Conservation (phyloP, 1,140 invertebrate species). For the Zaprionus africanus region DNA sequence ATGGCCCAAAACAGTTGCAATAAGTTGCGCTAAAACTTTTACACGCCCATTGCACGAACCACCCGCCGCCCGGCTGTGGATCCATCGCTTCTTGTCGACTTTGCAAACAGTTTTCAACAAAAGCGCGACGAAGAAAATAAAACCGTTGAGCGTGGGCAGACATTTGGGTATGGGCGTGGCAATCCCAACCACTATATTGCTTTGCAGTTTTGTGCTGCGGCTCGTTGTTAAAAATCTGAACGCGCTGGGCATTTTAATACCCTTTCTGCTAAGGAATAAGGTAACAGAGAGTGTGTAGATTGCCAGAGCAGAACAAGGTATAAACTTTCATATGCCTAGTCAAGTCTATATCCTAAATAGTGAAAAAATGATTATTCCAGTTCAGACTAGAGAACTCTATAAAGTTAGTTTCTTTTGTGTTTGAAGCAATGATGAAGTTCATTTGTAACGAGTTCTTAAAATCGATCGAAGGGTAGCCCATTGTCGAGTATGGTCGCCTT, state of each 20-base stretch:
- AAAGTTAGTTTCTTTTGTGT: too few species aligned
- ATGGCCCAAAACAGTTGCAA: slow-evolving; percentile 80
- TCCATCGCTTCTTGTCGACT: neutral
- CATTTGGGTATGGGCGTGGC: slow-evolving; percentile 39
- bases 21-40: slow-evolving; percentile 78
- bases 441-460: too few species aligned
- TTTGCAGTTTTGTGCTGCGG: slow-evolving; percentile 16
- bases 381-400: too few species aligned
- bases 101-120: slow-evolving; percentile 38
- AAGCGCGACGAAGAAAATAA: slow-evolving; percentile 59
- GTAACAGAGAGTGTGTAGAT: too few species aligned
- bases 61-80: neutral
- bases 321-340: neutral
- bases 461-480: neutral
- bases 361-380: too few species aligned
- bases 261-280: neutral
- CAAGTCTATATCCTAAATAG: neutral
- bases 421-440: too few species aligned
- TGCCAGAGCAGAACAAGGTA: neutral
- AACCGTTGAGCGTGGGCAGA: slow-evolving; percentile 51
- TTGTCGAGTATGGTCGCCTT: neutral
- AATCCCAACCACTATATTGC: slow-evolving; percentile 19
- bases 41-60: slow-evolving; percentile 64
- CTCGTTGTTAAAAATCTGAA: slow-evolving; percentile 72
- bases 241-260: slow-evolving; percentile 71